phyloP scores from a whole-genome alignment of 1,140 invertebrate genomes.

The Telenomus remus region DNA sequence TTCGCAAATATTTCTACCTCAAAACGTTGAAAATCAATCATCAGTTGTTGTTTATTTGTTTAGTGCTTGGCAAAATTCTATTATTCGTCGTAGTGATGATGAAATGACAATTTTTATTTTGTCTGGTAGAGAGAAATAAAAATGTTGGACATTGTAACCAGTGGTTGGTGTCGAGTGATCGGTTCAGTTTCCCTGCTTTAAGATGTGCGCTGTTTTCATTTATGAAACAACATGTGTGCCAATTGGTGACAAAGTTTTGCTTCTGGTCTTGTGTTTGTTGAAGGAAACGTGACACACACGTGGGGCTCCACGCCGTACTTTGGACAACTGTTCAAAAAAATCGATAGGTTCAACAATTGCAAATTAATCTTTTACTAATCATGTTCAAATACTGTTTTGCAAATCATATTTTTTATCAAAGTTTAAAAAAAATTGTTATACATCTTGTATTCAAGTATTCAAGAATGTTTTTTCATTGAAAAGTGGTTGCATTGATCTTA shows the following conservation, averaged over 20 bases:
- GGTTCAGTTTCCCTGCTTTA: neutral
- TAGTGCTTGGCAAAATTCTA: too few relatives aligned
- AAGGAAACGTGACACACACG: constrained; percentile 26
- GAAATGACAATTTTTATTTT: too few relatives aligned
- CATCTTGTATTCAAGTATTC: too few relatives aligned
- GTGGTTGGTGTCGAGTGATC: constrained; percentile 14
- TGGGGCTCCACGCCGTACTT: constrained; percentile 40
- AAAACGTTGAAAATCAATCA: too few relatives aligned
- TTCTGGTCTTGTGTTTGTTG: constrained; percentile 15
- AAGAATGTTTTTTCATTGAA: too few relatives aligned
- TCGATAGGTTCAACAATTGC: constrained; percentile 24
- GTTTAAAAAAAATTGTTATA: too few relatives aligned
- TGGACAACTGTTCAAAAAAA: constrained; percentile 25
- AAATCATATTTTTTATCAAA: neutral
- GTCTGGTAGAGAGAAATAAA: too few relatives aligned
- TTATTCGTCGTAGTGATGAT: too few relatives aligned
- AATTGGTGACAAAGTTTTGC: constrained; percentile 11
- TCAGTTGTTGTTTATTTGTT: too few relatives aligned
- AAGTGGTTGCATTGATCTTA: too few relatives aligned
- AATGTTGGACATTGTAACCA: too few relatives aligned
- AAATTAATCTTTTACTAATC: constrained; percentile 21
- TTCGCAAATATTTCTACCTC: too few relatives aligned
- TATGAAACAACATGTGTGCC: neutral
- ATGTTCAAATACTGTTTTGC: neutral
- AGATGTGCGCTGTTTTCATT: constrained; percentile 3